A percentile compares a stretch with the other conserved stretches of the same genome.
Conservation (phyloP, 2,888 invertebrate genomes). For the Ectropis crepuscularia region DNA sequence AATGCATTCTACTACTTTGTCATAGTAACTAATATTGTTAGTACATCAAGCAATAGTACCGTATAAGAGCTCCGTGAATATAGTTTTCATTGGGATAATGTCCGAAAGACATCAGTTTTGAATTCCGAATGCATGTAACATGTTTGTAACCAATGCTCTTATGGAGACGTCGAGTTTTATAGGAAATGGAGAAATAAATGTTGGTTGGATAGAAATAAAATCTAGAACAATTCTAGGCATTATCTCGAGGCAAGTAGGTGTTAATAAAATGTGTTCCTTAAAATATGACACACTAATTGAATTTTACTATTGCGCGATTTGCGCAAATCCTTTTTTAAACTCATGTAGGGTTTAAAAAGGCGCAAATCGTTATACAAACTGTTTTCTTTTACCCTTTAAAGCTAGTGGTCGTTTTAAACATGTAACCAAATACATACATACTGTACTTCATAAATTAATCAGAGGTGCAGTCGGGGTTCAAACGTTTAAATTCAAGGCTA, state of each 20-base stretch:
- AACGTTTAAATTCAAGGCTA: too few relatives aligned
- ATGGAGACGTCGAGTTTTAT: conserved; percentile 23
- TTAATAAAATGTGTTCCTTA: not conserved
- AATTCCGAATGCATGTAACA: conserved; percentile 14
- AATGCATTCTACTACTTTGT: conserved; percentile 16
- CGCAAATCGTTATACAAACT: too few relatives aligned
- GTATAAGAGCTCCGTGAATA: not conserved
- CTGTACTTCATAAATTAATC: too few relatives aligned
- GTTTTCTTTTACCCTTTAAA: too few relatives aligned
- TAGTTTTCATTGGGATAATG: conserved; percentile 1
- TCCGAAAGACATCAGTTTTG: conserved; percentile 5
- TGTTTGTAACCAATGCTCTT: conserved; percentile 25
- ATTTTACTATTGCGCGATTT: too few relatives aligned
- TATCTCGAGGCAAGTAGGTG: not conserved
- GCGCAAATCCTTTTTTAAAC: too few relatives aligned
- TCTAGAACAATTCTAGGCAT: conserved; percentile 1
- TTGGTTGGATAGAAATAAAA: conserved; percentile 4
- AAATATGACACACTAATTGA: too few relatives aligned
- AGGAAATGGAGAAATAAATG: conserved; percentile 20
- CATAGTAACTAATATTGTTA: conserved; percentile 6
- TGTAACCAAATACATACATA: too few relatives aligned
- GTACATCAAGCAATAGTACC: not conserved
- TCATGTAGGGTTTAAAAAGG: too few relatives aligned
- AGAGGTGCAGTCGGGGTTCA: too few relatives aligned
- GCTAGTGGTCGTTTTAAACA: too few relatives aligned